These are phyloP conservation scores for Melierax canorus DNA, from an alignment of 2,113 vertebrate genomes.

Conservation along the genomic window DNA sequence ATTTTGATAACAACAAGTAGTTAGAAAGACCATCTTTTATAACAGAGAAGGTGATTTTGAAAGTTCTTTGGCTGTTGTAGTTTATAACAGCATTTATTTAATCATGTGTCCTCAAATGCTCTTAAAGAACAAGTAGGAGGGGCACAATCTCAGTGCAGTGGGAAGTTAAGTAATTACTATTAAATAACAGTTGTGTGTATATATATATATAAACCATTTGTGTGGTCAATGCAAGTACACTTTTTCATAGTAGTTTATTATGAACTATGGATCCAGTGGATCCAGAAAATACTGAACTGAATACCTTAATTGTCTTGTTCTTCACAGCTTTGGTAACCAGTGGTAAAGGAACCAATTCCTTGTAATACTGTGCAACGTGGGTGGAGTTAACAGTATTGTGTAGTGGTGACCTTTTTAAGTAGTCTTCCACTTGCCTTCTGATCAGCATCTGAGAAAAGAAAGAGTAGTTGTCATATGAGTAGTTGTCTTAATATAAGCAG, in stretches of 20 bases:
- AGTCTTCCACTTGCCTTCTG: neutral
- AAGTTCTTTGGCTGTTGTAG: neutral
- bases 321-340: neutral
- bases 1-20: neutral
- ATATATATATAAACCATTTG: neutral
- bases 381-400: neutral
- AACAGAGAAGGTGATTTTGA: neutral
- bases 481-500: neutral
- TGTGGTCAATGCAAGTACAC: neutral
- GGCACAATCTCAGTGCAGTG: neutral
- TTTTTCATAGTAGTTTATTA: neutral
- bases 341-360: neutral
- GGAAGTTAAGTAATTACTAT: neutral
- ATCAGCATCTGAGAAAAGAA: neutral
- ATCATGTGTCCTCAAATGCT: accelerated
- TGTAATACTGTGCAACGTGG: neutral
- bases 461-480: neutral
- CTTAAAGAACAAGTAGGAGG: neutral
- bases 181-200: neutral
- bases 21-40: neutral
- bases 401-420: neutral
- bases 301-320: neutral
- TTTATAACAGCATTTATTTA: neutral
- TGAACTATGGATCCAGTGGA: neutral
- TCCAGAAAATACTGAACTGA: neutral